phyloP scores from a whole-genome alignment of 2,113 vertebrate genomes.

The Caranx ignobilis region DNA sequence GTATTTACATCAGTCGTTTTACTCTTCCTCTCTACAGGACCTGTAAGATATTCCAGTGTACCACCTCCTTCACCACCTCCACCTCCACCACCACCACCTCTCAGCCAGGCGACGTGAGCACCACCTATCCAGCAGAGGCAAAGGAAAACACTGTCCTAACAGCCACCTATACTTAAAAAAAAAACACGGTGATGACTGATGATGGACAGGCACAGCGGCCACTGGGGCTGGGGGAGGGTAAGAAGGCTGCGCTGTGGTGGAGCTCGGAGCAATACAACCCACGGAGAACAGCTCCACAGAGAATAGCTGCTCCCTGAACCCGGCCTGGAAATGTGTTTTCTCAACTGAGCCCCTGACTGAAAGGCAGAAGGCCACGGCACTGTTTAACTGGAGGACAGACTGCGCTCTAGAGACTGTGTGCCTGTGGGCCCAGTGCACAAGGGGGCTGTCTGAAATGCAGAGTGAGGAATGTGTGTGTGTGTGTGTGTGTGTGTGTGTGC shows the following conservation, averaged over 20 bases:
- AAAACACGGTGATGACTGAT: slow-evolving; percentile 37
- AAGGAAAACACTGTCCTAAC: slow-evolving; percentile 38
- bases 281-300: slow-evolving; percentile 39
- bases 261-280: slow-evolving; percentile 42
- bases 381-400: slow-evolving; percentile 57
- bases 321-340: slow-evolving; percentile 45
- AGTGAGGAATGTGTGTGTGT: slow-evolving; percentile 66
- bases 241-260: slow-evolving; percentile 27
- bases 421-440: slow-evolving; percentile 54
- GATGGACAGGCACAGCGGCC: slow-evolving; percentile 42
- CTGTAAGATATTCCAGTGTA: slow-evolving; percentile 72
- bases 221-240: slow-evolving; percentile 4
- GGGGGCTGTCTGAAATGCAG: slow-evolving; percentile 76
- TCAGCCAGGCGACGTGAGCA: slow-evolving; percentile 33
- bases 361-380: slow-evolving; percentile 46
- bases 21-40: slow-evolving; percentile 58
- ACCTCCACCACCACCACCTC: slow-evolving; percentile 39
- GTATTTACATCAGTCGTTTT: slow-evolving; percentile 27
- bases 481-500: slow-evolving; percentile 71
- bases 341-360: slow-evolving; percentile 47
- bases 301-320: slow-evolving; percentile 55
- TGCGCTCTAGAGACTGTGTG: slow-evolving; percentile 49
- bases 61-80: slow-evolving; percentile 47
- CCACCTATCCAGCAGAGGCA: slow-evolving; percentile 42
- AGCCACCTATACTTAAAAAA: slow-evolving; percentile 40